A percentile compares a stretch with the other conserved stretches of the same genome.
These are phyloP conservation scores for Therioaphis trifolii DNA, from an alignment of 2,888 invertebrate genomes.

Conservation along the genomic window DNA sequence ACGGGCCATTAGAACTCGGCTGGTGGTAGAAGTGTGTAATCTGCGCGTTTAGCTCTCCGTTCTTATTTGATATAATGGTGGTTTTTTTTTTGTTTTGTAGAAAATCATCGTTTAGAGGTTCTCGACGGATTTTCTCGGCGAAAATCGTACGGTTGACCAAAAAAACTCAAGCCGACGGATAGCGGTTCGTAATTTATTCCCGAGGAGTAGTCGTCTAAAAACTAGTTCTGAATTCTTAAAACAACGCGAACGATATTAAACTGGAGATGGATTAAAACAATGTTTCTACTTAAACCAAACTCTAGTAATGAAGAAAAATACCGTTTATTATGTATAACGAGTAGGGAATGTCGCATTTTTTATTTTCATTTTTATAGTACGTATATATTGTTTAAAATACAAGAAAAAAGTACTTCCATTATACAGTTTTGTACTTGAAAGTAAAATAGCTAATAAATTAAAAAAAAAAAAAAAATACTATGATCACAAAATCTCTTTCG, in stretches of 20 bases:
- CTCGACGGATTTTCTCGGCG: background rate
- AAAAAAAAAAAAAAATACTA: background rate
- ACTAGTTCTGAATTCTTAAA: background rate
- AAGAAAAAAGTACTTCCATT: background rate
- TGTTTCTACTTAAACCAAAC: background rate
- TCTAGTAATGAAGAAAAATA: conserved; percentile 31
- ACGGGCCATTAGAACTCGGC: background rate
- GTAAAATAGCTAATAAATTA: conserved; percentile 19
- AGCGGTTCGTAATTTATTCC: background rate
- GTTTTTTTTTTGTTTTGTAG: background rate
- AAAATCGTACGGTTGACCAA: background rate
- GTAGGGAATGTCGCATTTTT: conserved; percentile 7
- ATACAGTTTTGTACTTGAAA: background rate
- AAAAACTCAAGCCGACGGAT: background rate
- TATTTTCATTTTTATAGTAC: background rate
- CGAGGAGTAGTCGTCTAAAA: background rate
- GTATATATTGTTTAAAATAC: background rate
- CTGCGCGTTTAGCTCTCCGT: background rate
- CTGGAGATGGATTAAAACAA: background rate
- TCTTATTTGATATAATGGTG: background rate
- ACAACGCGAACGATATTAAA: background rate
- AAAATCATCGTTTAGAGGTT: background rate
- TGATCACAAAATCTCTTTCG: conserved; percentile 29
- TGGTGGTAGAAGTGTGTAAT: background rate
- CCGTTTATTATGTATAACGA: background rate